These are phyloP conservation scores for Halictus ligatus DNA, from an alignment of 2,888 invertebrate genomes.

Conservation along the genomic window DNA sequence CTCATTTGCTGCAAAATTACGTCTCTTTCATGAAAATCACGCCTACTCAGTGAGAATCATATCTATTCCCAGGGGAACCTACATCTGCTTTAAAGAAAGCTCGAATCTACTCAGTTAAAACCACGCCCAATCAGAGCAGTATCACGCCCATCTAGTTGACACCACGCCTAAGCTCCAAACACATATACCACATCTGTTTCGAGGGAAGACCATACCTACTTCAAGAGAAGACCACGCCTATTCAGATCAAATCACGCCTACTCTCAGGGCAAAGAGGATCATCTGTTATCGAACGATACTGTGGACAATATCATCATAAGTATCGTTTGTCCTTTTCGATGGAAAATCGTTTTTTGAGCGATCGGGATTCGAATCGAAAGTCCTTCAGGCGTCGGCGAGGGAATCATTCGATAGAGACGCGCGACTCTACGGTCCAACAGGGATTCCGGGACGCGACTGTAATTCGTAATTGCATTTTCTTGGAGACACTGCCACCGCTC, in stretches of 20 bases:
- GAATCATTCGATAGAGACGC: slow-evolving; percentile 39
- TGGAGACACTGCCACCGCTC: slow-evolving; percentile 26
- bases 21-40: no score
- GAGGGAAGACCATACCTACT: not conserved
- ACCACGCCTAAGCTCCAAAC: no score
- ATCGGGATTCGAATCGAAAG: not conserved
- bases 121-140: no score
- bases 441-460: slow-evolving; percentile 45
- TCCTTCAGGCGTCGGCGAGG: slow-evolving; percentile 19
- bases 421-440: slow-evolving; percentile 43
- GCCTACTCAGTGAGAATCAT: no score
- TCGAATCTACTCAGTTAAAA: no score
- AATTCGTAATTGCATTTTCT: slow-evolving; percentile 64
- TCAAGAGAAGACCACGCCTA: not conserved
- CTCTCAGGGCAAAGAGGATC: not conserved
- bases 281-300: not conserved
- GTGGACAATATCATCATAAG: not conserved
- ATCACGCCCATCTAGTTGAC: no score
- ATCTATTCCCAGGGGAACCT: no score
- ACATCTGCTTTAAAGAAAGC: no score
- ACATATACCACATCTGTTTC: no score
- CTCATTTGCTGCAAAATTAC: no score
- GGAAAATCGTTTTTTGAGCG: not conserved
- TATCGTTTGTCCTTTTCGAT: not conserved
- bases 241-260: not conserved